Evolutionary conservation across 1,140 invertebrate species (phyloP).

Genomic region (Leptopilina clavipes): DNA sequence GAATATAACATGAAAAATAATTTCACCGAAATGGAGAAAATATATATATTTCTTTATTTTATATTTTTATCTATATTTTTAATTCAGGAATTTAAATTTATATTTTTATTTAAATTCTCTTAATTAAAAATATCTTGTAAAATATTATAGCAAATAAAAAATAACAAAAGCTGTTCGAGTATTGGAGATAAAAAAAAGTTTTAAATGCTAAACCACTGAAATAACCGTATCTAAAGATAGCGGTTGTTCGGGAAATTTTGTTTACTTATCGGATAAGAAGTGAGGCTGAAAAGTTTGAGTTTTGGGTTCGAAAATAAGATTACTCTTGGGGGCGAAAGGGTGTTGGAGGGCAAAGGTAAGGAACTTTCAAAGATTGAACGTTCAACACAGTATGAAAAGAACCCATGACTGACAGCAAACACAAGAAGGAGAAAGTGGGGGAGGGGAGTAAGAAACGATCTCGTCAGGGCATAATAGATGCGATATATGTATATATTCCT

Average conservation of each 20-base stretch:
- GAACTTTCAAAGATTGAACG: slow-evolving; percentile 48
- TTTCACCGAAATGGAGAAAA: no score
- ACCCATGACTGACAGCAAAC: slow-evolving; percentile 54
- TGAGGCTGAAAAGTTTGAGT: neutral
- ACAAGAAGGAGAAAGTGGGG: no score
- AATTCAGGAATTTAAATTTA: no score
- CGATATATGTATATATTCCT: neutral
- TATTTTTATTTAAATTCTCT: no score
- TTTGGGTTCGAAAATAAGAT: slow-evolving; percentile 22
- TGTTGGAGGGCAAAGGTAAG: slow-evolving; percentile 13
- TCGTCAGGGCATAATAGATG: slow-evolving; percentile 17
- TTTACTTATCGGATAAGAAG: slow-evolving; percentile 22
- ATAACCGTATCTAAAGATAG: slow-evolving; percentile 1
- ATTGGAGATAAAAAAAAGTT: no score
- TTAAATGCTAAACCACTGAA: slow-evolving; percentile 10
- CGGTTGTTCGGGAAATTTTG: neutral
- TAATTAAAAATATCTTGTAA: no score
- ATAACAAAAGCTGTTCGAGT: no score
- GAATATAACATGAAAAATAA: no score
- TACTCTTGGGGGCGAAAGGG: neutral
- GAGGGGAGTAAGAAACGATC: slow-evolving; percentile 52
- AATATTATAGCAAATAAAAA: no score
- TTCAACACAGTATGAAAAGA: neutral
- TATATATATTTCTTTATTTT: no score
- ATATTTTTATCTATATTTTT: no score